Evolutionary conservation across 92 coral and sea anemone species (phyloP).

Genomic region (Ricordea florida): DNA sequence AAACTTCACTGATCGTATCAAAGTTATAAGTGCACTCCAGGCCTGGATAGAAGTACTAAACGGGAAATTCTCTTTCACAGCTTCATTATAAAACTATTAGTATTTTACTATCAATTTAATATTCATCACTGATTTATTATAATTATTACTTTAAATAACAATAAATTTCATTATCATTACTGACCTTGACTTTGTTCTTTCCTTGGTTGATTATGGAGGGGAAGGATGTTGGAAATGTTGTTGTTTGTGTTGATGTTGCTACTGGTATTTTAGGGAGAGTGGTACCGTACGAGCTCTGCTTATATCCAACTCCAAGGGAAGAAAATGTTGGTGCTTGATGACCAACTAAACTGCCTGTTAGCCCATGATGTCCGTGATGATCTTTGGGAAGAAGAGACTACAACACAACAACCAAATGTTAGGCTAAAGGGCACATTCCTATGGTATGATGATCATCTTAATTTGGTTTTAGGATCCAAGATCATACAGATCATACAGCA

Average conservation of each 20-base stretch:
- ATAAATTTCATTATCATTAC: background rate
- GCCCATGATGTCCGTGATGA: slow-evolving; percentile 32
- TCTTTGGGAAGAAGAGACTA: slow-evolving; percentile 80
- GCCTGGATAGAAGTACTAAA: too few relatives aligned
- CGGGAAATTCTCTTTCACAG: too few relatives aligned
- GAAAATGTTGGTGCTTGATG: slow-evolving; percentile 58
- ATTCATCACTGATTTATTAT: too few relatives aligned
- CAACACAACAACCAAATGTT: background rate
- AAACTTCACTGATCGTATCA: too few relatives aligned
- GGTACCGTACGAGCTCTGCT: slow-evolving; percentile 67
- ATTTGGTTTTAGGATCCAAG: background rate
- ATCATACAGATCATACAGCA: too few relatives aligned
- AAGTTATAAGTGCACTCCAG: too few relatives aligned
- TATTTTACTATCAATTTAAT: too few relatives aligned
- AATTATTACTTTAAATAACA: too few relatives aligned
- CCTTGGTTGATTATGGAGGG: slow-evolving; percentile 82
- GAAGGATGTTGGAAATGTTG: slow-evolving; percentile 88
- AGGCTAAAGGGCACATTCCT: background rate
- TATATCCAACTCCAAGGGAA: slow-evolving; percentile 45
- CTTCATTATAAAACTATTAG: too few relatives aligned
- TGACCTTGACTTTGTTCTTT: slow-evolving; percentile 84
- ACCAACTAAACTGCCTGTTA: slow-evolving; percentile 25
- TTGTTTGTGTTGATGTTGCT: slow-evolving; percentile 75
- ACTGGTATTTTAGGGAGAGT: slow-evolving; percentile 88
- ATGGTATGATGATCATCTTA: background rate